phyloP scores from a whole-genome alignment of 1,140 invertebrate species.

The Philotrypesis tridentata region DNA sequence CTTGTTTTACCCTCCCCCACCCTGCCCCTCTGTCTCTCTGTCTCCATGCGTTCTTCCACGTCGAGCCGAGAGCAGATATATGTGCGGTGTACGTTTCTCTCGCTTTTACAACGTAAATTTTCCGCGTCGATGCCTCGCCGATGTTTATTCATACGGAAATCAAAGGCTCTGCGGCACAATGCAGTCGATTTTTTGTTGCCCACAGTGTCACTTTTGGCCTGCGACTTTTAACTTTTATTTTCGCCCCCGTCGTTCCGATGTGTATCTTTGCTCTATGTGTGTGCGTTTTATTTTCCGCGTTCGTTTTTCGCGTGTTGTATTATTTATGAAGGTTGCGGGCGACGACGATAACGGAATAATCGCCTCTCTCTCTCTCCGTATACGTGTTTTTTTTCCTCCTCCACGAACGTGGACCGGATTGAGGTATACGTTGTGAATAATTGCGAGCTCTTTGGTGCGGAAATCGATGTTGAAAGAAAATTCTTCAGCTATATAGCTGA shows the following conservation, averaged over 20 bases:
- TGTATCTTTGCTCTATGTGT: not conserved
- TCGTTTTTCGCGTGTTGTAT: not conserved
- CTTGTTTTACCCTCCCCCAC: not conserved
- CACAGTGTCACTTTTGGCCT: not conserved
- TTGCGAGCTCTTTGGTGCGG: too few relatives aligned
- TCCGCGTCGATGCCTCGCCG: not conserved
- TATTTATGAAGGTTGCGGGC: not conserved
- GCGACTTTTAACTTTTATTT: not conserved
- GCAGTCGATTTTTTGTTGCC: not conserved
- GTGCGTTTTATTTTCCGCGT: not conserved
- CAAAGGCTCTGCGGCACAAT: slow-evolving; percentile 17
- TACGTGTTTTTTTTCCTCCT: too few relatives aligned
- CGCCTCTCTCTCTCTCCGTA: too few relatives aligned
- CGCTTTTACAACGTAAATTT: slow-evolving; percentile 27
- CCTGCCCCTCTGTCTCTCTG: not conserved
- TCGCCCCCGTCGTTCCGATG: not conserved
- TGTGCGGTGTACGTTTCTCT: not conserved
- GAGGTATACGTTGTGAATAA: too few relatives aligned
- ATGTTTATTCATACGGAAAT: slow-evolving; percentile 43
- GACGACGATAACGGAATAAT: not conserved
- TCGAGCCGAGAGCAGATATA: too few relatives aligned
- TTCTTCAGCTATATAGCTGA: too few relatives aligned
- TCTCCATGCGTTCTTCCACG: not conserved
- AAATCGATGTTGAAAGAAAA: too few relatives aligned
- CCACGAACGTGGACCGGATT: too few relatives aligned